Conservation (phyloP, 2,113 vertebrate species). For the Gavia stellata region DNA sequence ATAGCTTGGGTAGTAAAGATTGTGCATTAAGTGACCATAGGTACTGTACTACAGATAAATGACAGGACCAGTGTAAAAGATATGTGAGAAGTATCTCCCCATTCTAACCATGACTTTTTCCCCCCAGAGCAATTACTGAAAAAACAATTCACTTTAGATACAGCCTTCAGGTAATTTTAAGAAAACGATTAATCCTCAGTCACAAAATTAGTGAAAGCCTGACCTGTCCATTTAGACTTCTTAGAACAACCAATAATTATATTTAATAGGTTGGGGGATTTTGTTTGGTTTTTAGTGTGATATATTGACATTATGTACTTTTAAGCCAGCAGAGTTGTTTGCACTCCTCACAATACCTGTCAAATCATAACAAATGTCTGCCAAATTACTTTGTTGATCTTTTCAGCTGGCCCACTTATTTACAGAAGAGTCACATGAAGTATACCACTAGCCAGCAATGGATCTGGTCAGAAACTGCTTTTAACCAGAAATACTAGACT, state of each 20-base stretch:
- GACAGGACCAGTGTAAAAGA: not conserved
- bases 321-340: not conserved
- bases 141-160: not conserved
- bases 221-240: not conserved
- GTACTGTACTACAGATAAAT: not conserved
- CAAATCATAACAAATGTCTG: not conserved
- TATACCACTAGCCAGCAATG: not conserved
- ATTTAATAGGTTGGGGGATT: fast-evolving
- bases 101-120: not conserved
- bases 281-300: not conserved
- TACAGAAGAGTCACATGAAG: not conserved
- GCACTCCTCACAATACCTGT: not conserved
- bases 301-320: not conserved
- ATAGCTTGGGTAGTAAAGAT: not conserved
- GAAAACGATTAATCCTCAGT: not conserved
- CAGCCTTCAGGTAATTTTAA: not conserved
- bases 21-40: not conserved
- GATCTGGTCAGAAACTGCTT: not conserved
- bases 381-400: not conserved
- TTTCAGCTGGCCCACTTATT: not conserved
- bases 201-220: not conserved
- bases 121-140: not conserved
- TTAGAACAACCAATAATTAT: not conserved
- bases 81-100: not conserved
- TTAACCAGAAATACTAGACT: not conserved